A percentile compares a stretch with the other conserved stretches of the same genome.
Conservation (phyloP, 2,888 invertebrate species). For the Disparrhopalites patrizii region DNA sequence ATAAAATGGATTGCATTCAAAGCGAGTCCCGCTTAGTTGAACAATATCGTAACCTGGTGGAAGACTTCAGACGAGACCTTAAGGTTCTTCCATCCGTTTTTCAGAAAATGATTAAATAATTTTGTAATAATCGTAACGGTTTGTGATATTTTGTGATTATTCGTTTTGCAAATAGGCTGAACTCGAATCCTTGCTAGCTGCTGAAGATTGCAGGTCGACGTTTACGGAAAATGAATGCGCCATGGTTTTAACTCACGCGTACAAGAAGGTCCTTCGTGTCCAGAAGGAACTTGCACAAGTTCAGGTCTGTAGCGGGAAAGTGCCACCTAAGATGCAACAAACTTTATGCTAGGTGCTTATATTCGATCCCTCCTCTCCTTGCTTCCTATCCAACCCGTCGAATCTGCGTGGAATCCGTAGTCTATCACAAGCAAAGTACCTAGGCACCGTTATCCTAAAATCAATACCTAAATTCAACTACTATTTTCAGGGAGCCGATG, state of each 20-base stretch:
- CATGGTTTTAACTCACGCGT: conserved; percentile 47
- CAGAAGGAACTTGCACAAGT: conserved; percentile 46
- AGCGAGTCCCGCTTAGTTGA: conserved; percentile 43
- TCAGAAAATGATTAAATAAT: not conserved
- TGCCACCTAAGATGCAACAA: conserved; percentile 35
- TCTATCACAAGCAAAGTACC: not conserved
- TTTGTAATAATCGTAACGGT: not conserved
- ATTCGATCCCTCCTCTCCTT: conserved; percentile 5
- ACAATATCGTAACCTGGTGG: conserved; percentile 43
- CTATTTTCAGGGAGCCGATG: conserved; percentile 23
- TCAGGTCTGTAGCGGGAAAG: conserved; percentile 37
- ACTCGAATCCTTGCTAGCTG: conserved; percentile 41
- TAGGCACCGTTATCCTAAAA: conserved; percentile 3
- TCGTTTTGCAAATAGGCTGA: conserved; percentile 34
- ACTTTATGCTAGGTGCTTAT: conserved; percentile 35
- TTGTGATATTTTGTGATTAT: conserved; percentile 13
- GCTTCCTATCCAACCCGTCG: not conserved
- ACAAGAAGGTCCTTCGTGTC: conserved; percentile 46
- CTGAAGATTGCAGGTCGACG: conserved; percentile 35
- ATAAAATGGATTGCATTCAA: conserved; percentile 42
- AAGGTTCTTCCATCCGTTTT: conserved; percentile 31
- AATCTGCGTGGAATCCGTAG: not conserved
- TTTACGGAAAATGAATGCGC: conserved; percentile 42
- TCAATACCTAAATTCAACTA: conserved; percentile 11
- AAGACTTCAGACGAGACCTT: conserved; percentile 45